phyloP scores from a whole-genome alignment of 2,113 vertebrate species.

The Daubentonia madagascariensis region DNA sequence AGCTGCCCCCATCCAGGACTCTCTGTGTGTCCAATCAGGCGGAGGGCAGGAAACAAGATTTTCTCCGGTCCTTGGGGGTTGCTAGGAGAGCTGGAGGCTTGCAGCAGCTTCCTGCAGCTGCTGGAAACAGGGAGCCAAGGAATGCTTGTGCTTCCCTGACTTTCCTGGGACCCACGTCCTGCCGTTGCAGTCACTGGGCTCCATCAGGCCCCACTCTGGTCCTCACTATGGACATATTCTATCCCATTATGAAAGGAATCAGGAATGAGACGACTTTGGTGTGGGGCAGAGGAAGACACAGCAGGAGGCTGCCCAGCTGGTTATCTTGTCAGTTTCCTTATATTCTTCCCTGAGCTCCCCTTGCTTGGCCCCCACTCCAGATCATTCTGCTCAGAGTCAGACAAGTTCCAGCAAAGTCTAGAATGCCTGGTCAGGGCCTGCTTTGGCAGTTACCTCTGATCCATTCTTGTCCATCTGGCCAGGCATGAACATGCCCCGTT shows the following conservation, averaged over 20 bases:
- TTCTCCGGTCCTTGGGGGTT: not conserved
- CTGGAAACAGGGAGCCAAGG: constrained; percentile 54
- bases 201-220: not conserved
- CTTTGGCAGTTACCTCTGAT: constrained; percentile 19
- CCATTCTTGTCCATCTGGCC: not conserved
- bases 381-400: constrained; percentile 5
- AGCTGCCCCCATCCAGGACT: not conserved
- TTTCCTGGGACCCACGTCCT: constrained; percentile 47
- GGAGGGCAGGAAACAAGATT: constrained; percentile 21
- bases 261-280: constrained; percentile 17
- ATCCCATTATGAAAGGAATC: constrained; percentile 54
- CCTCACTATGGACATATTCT: constrained; percentile 17
- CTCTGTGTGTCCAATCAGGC: not conserved
- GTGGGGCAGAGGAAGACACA: not conserved
- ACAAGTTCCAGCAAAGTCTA: constrained; percentile 36
- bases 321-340: not conserved
- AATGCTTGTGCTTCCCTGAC: constrained; percentile 27
- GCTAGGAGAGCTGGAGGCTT: not conserved
- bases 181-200: not conserved
- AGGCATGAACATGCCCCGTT: not conserved
- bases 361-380: not conserved
- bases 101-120: constrained; percentile 65
- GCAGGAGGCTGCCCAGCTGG: not conserved
- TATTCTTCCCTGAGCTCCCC: not conserved
- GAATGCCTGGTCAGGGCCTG: not conserved